Evolutionary conservation across 2,888 invertebrate genomes (phyloP).

Genomic region (Omphaloscelis lunosa): DNA sequence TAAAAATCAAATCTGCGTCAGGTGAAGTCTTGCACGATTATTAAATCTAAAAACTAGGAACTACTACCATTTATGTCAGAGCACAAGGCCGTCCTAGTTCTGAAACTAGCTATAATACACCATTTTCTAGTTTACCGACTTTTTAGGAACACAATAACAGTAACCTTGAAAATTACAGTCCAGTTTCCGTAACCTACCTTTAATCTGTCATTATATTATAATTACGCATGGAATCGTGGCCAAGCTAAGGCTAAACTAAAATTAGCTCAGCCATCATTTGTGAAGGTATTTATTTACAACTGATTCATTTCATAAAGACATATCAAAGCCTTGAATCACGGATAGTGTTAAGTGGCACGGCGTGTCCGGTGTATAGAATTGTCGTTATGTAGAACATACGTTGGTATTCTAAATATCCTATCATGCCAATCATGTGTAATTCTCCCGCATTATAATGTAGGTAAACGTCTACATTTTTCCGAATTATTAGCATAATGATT

Average conservation of each 20-base stretch:
- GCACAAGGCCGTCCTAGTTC: constrained; percentile 18
- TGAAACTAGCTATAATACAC: not conserved
- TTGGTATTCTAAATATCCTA: not conserved
- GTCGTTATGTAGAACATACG: constrained; percentile 26
- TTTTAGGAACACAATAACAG: constrained; percentile 8
- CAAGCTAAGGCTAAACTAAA: constrained; percentile 13
- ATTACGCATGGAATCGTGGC: constrained; percentile 16
- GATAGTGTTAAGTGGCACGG: constrained; percentile 39
- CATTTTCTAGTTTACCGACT: constrained; percentile 21
- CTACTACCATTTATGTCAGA: not conserved
- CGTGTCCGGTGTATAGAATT: constrained; percentile 35
- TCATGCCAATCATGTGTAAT: not conserved
- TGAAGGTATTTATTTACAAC: constrained; percentile 44
- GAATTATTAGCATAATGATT: not conserved
- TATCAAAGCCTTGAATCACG: constrained; percentile 47
- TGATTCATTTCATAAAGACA: constrained; percentile 42
- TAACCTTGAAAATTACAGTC: constrained; percentile 34
- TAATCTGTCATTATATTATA: constrained; percentile 28
- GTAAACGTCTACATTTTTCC: not conserved
- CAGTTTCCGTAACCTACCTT: constrained; percentile 23
- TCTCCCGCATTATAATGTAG: not conserved
- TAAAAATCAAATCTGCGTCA: not conserved
- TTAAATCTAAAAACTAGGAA: constrained; percentile 6
- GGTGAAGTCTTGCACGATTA: constrained; percentile 9
- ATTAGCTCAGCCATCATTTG: constrained; percentile 32